phyloP scores from a whole-genome alignment of 2,888 invertebrate genomes.

The Julus scandinavius region DNA sequence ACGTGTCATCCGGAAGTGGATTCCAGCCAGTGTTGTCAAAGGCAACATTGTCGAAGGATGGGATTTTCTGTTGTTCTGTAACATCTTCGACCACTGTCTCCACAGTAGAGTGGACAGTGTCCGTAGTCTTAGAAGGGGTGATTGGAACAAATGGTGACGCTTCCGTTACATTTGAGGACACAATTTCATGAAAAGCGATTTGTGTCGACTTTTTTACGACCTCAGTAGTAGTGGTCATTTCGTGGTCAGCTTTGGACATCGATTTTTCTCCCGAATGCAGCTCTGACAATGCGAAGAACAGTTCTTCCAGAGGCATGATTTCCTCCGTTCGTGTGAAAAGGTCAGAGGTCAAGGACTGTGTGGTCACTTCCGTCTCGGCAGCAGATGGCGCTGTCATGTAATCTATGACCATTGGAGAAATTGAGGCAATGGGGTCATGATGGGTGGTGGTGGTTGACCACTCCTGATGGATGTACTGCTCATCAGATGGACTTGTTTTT shows the following conservation, averaged over 20 bases:
- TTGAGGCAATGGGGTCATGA: neutral
- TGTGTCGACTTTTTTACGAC: too few relatives aligned
- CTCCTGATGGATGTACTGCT: neutral
- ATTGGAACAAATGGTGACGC: neutral
- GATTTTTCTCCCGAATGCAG: neutral
- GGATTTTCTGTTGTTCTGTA: neutral
- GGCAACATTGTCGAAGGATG: neutral
- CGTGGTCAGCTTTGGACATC: neutral
- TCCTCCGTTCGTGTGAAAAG: neutral
- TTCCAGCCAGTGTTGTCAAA: conserved; percentile 51
- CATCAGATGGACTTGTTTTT: neutral
- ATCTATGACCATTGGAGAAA: neutral
- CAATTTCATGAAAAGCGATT: neutral
- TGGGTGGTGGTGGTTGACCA: neutral
- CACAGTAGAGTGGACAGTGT: neutral
- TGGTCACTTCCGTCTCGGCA: neutral
- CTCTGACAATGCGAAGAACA: neutral
- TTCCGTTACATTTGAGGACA: neutral
- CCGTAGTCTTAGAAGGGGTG: neutral
- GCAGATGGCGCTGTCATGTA: conserved; percentile 26
- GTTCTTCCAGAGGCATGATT: neutral
- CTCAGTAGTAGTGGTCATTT: neutral
- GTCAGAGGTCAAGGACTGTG: neutral
- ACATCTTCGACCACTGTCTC: neutral
- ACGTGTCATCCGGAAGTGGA: conserved; percentile 46